Evolutionary conservation across 2,113 vertebrate species (phyloP), one percentile per base, ranked within the genome.

Genomic region (Blennius ocellaris): DNA sequence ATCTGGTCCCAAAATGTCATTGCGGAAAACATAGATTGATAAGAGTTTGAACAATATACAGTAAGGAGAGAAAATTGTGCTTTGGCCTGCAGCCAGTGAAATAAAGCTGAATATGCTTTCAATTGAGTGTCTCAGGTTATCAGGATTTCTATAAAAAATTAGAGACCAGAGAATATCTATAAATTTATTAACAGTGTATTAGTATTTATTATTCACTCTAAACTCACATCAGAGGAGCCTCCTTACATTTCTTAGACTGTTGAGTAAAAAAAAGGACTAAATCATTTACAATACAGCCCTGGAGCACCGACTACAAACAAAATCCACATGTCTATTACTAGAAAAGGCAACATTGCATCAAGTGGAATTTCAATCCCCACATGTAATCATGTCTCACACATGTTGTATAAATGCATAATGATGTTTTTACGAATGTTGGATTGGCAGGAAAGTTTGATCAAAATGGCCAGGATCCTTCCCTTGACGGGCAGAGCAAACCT

Each of bases 341-440:
- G 37, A 17, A 45, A 4, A 41, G 30, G n/a, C 8, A 6, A 57
- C 53, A 69, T 69, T 7, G 39, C 11, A 21, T 54, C 62, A 54
- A 41, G 12, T 9, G 37, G 41, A 30, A 30, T 30, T 30, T 30
- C 10, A 14, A 69, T 47, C 64, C 38, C 52, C 15, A 55, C 52
- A n/a, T 2, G 3, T 11, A 63, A 37, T 76, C 64, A 50, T 50
- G 60, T 68, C 15, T 3, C 0, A 78, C 65, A 47, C 73, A 71
- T 76, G 51, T 45, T 77, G 58, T 10, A 53, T 61, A 43, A 73
- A 77, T 69, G 58, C 39, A 30, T 60, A 48, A 58, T 60, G 38
- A 62, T 53, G 49, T 37, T 0, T 1, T 55, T 69, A 52, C 60
- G 48, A 45, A 76, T 69, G 55, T 51, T 57, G 11, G 56, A 71